These are phyloP conservation scores for Pterophyllum scalare DNA, from an alignment of 2,113 vertebrate species.

Conservation along the genomic window DNA sequence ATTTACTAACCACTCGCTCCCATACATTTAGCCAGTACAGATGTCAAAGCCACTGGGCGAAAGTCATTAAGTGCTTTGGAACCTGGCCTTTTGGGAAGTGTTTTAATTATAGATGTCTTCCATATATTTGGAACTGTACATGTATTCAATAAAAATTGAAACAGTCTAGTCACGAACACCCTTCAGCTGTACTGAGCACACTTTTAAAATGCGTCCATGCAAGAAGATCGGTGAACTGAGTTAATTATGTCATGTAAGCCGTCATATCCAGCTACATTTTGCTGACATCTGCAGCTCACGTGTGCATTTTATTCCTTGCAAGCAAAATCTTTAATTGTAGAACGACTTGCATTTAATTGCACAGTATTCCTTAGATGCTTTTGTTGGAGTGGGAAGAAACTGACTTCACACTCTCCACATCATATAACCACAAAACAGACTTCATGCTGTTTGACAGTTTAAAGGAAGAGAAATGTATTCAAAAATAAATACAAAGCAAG, in stretches of 20 bases:
- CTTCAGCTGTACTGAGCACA: too few relatives aligned
- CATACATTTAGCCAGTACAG: too few relatives aligned
- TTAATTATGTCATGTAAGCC: background rate
- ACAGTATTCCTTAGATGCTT: background rate
- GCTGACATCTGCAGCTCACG: background rate
- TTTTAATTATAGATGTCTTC: too few relatives aligned
- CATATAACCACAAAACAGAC: constrained; percentile 5
- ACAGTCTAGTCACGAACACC: too few relatives aligned
- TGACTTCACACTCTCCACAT: background rate
- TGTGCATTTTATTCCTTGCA: background rate
- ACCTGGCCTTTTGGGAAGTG: too few relatives aligned
- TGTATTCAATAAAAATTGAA: too few relatives aligned
- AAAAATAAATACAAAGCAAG: constrained; percentile 60
- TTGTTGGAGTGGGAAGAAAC: background rate
- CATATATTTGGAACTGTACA: too few relatives aligned
- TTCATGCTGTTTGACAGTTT: constrained; percentile 30
- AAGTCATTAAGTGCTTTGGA: too few relatives aligned
- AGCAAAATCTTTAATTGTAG: background rate
- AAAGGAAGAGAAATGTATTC: constrained; percentile 62
- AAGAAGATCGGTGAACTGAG: background rate
- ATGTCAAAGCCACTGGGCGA: too few relatives aligned
- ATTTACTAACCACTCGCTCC: too few relatives aligned
- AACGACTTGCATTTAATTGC: background rate
- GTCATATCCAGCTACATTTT: background rate
- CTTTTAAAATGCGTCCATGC: too few relatives aligned